A percentile compares a stretch with the other conserved stretches of the same genome.
phyloP scores from a whole-genome alignment of 2,888 invertebrate genomes.

The Carcina quercana region DNA sequence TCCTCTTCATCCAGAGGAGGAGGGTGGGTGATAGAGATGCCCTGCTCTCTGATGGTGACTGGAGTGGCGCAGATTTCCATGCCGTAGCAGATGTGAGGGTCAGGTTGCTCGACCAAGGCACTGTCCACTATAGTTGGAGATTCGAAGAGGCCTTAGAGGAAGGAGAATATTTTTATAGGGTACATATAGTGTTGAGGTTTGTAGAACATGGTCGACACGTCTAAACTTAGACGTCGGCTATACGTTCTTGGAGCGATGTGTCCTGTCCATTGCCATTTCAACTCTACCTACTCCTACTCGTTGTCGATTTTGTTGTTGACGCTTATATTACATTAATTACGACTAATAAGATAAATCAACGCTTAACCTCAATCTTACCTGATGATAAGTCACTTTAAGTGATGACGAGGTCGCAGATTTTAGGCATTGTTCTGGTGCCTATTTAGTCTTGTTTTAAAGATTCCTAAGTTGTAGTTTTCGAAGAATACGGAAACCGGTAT shows the following conservation, averaged over 20 bases:
- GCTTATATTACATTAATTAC: too few relatives aligned
- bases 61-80: constrained; percentile 53
- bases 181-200: neutral
- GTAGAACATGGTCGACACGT: neutral
- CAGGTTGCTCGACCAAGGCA: constrained; percentile 49
- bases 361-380: too few relatives aligned
- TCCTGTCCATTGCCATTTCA: neutral
- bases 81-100: constrained; percentile 42
- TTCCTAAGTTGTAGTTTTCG: too few relatives aligned
- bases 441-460: too few relatives aligned
- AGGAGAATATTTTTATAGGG: neutral
- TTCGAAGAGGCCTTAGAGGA: constrained; percentile 56
- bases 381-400: too few relatives aligned
- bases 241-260: neutral
- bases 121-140: constrained; percentile 48
- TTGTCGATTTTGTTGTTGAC: neutral
- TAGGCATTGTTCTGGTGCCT: too few relatives aligned
- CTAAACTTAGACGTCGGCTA: neutral
- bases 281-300: neutral
- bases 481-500: too few relatives aligned
- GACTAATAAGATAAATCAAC: too few relatives aligned
- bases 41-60: constrained; percentile 39
- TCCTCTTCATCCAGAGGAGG: too few relatives aligned
- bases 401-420: too few relatives aligned
- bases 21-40: too few relatives aligned